These are phyloP conservation scores for Scopus umbretta DNA, from an alignment of 2,113 vertebrate species.

Conservation along the genomic window DNA sequence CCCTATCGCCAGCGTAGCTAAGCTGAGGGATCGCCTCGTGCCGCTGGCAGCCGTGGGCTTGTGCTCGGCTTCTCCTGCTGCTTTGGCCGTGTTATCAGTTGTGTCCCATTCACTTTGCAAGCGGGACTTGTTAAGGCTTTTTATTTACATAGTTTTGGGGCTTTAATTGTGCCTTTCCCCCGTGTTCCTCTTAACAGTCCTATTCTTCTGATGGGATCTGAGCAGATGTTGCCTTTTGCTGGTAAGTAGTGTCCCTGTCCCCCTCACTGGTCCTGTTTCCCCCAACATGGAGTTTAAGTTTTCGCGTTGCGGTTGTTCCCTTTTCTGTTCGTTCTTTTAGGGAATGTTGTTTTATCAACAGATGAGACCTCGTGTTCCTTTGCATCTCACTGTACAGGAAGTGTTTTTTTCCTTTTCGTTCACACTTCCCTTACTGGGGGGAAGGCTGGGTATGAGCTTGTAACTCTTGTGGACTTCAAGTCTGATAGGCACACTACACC, in stretches of 20 bases:
- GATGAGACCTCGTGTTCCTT: not conserved
- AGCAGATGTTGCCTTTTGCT: not conserved
- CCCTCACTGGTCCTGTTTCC: rapidly evolving
- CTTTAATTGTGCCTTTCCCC: not conserved
- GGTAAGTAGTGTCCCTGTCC: not conserved
- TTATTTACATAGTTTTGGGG: not conserved
- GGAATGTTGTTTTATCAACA: not conserved
- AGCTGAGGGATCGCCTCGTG: not conserved
- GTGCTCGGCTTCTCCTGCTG: not conserved
- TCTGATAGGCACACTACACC: not conserved
- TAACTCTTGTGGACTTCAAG: not conserved
- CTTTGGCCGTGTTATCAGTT: not conserved
- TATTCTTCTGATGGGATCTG: not conserved
- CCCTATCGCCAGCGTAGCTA: not conserved
- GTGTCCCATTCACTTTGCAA: rapidly evolving
- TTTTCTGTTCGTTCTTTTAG: not conserved
- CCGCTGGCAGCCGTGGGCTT: not conserved
- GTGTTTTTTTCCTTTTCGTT: not conserved
- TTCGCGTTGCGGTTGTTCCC: not conserved
- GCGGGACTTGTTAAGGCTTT: not conserved
- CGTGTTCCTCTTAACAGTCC: not conserved
- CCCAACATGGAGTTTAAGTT: not conserved
- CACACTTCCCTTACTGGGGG: not conserved
- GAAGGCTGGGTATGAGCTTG: not conserved
- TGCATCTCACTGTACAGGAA: not conserved